Evolutionary conservation across 1,140 invertebrate species (phyloP).

Genomic region (Diplogasteroides magnus): DNA sequence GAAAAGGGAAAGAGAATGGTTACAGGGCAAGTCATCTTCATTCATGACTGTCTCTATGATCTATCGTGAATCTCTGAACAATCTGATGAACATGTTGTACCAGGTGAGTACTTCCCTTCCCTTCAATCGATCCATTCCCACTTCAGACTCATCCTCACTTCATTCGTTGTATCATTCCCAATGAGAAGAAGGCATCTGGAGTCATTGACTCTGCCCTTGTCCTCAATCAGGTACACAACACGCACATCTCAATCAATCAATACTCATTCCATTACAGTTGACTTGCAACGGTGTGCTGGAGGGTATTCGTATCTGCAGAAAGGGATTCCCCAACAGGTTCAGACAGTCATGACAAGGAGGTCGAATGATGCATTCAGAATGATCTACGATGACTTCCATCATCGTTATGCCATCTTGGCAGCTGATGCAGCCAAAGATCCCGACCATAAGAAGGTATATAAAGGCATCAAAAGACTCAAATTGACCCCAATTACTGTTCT

Average conservation of each 20-base stretch:
- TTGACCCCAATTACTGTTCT: too few species aligned
- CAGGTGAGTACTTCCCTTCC: background rate
- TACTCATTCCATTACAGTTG: slow-evolving; percentile 90
- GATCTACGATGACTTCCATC: slow-evolving; percentile 99
- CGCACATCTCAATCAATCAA: background rate
- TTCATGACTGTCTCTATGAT: slow-evolving; percentile 56
- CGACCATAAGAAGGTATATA: slow-evolving; percentile 41
- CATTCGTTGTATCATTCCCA: slow-evolving; percentile 99
- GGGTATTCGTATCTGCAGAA: slow-evolving; percentile 99
- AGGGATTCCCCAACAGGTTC: slow-evolving; percentile 99
- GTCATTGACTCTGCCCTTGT: slow-evolving; percentile 4
- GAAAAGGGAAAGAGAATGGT: background rate
- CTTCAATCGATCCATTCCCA: background rate
- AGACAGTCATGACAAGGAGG: slow-evolving; percentile 75
- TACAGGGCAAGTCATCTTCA: slow-evolving; percentile 52
- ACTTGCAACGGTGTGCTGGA: slow-evolving; percentile 99
- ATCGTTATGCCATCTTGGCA: slow-evolving; percentile 67
- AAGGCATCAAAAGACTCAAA: too few species aligned
- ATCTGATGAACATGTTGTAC: slow-evolving; percentile 52
- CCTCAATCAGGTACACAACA: background rate
- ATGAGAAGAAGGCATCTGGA: slow-evolving; percentile 88
- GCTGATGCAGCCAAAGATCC: slow-evolving; percentile 45
- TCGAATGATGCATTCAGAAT: slow-evolving; percentile 64
- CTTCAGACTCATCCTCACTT: slow-evolving; percentile 85
- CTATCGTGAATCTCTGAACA: slow-evolving; percentile 55